Evolutionary conservation across 2,113 vertebrate species (phyloP).

Genomic region (Chamaetylas fuelleborni): DNA sequence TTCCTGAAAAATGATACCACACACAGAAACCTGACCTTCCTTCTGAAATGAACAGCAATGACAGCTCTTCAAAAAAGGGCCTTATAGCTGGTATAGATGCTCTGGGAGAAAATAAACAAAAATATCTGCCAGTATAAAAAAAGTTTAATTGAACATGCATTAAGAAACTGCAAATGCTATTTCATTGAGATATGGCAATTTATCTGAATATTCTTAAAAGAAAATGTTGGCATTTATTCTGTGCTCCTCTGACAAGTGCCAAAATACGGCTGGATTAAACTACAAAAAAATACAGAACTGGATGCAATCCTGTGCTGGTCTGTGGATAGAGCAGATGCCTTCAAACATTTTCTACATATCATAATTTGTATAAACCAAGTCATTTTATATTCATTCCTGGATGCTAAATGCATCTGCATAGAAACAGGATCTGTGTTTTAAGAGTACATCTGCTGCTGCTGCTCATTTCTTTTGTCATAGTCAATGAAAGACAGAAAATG

Average conservation of each 20-base stretch:
- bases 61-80: not conserved
- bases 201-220: slow-evolving; percentile 4
- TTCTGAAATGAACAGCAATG: not conserved
- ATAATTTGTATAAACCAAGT: slow-evolving; percentile 19
- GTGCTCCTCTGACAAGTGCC: not conserved
- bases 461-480: slow-evolving; percentile 45
- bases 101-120: not conserved
- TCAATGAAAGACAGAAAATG: slow-evolving; percentile 48
- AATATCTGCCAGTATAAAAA: not conserved
- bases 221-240: not conserved
- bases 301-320: not conserved
- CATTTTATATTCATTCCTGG: slow-evolving; percentile 40
- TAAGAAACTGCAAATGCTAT: not conserved
- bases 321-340: slow-evolving; percentile 45
- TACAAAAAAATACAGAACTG: slow-evolving; percentile 31
- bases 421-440: slow-evolving; percentile 50
- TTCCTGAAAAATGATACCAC: not conserved
- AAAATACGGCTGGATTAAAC: slow-evolving; percentile 15
- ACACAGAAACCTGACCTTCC: not conserved
- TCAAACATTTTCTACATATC: not conserved
- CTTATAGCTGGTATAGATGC: not conserved
- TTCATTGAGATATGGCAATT: not conserved
- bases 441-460: slow-evolving; percentile 45
- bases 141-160: not conserved
- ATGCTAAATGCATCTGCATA: slow-evolving; percentile 45